A percentile compares a stretch with the other conserved stretches of the same genome.
Evolutionary conservation across 2,113 vertebrate genomes (phyloP).

Genomic region (Gorilla gorilla): DNA sequence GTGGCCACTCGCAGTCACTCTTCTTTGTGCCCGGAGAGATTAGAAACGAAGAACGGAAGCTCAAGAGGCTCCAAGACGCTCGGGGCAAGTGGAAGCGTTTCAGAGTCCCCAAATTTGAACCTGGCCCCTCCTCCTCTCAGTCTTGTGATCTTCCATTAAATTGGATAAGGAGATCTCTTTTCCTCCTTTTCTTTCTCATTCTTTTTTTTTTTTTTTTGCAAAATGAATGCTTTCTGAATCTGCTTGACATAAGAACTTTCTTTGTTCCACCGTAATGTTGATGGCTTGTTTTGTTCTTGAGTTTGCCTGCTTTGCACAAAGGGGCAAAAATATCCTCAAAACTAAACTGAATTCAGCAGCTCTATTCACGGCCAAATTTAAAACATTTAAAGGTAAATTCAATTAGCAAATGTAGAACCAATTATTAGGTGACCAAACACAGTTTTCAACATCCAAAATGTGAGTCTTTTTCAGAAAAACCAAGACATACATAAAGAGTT

Average conservation of each 20-base stretch:
- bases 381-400: constrained; percentile 50
- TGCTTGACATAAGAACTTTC: constrained; percentile 53
- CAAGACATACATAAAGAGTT: not conserved
- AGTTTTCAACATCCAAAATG: constrained; percentile 10
- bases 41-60: constrained; percentile 13
- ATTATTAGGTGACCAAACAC: not conserved
- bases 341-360: not conserved
- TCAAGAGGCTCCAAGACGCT: constrained; percentile 53
- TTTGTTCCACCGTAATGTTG: constrained; percentile 60
- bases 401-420: constrained; percentile 7
- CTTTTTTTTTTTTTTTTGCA: not conserved
- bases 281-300: constrained; percentile 66
- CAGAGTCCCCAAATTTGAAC: not conserved
- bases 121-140: not conserved
- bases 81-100: not conserved
- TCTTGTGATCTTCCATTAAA: constrained; percentile 51
- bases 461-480: constrained; percentile 49
- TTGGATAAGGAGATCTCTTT: constrained; percentile 28
- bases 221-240: constrained; percentile 65
- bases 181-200: constrained; percentile 10
- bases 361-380: not conserved
- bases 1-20: constrained; percentile 43
- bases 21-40: constrained; percentile 65
- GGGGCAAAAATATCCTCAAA: not conserved
- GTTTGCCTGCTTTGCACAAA: constrained; percentile 43